Evolutionary conservation across 1,140 invertebrate genomes (phyloP).

Genomic region (Lerema accius): DNA sequence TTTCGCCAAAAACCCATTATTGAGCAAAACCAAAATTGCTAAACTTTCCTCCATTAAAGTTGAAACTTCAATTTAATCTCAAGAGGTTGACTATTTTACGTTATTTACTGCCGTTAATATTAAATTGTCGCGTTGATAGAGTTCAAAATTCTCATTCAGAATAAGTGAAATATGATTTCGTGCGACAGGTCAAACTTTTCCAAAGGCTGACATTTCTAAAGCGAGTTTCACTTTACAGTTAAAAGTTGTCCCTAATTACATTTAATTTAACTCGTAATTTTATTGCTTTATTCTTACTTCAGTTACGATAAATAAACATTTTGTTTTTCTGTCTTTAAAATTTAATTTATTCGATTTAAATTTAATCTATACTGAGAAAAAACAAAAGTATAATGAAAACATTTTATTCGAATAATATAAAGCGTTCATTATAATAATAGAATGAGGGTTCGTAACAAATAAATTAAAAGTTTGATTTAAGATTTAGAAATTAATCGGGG

Average conservation of each 20-base stretch:
- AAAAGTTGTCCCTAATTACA: no score
- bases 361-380: neutral
- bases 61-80: constrained; percentile 33
- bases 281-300: no score
- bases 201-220: constrained; percentile 14
- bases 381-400: constrained; percentile 4
- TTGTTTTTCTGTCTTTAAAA: no score
- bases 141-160: constrained; percentile 14
- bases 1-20: constrained; percentile 52
- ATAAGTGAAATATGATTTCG: constrained; percentile 21
- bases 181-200: constrained; percentile 5
- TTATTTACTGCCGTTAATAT: constrained; percentile 42
- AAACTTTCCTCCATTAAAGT: constrained; percentile 46
- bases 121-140: constrained; percentile 31
- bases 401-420: no score
- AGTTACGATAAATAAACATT: no score
- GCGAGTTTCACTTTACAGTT: neutral
- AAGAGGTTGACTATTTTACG: constrained; percentile 38
- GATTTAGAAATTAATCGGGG: constrained; percentile 38
- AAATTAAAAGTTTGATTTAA: constrained; percentile 42
- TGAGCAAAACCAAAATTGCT: constrained; percentile 43
- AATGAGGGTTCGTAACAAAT: constrained; percentile 31
- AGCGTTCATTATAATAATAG: constrained; percentile 7
- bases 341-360: no score
- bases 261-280: no score